Base-by-base conservation (phyloP, 2,888 invertebrate species). In the Apodemia mormo region DNA sequence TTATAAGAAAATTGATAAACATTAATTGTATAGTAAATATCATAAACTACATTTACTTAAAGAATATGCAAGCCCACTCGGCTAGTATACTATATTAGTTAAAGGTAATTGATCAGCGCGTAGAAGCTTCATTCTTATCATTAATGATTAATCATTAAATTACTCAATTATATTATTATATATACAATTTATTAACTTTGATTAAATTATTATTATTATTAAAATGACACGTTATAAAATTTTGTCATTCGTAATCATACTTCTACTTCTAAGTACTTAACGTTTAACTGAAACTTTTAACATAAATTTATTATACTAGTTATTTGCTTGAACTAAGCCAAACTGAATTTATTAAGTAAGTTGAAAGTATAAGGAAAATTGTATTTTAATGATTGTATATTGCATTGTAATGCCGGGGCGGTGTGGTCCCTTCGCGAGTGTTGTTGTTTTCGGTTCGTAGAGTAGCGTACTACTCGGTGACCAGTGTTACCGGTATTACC, bases 51-150 rank as follows among this genome's bases (percentile, higher is more conserved):
- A 85, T 75, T 87, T 83, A 88, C 81, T 78, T 86, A 87, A 88
- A 85, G 79, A 85, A 84, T 85, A 85, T 87, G 86, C 89, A 84
- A 88, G 90, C 89, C 89, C 84, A 81, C 83, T 86, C 83, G 93
- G 91, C 91, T 87, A 94, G 94, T 94, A 94, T 94, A 94, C 94
- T 94, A 94, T 87, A 94, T 94, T 95, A 95, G 94, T 94, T 94
- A 94, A 94, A 94, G 93, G 92, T 94, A 94, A 94, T 92, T 94
- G 94, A 93, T 90, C 94, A 93, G 89, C 92, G 89, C 90, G 93
- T 94, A 93, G 87, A 89, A 90, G 94, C 94, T 94, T 94, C 93
- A 94, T 94, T 92, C 89, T 92, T 93, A 94, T 93, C 91, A 93
- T 93, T 93, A 93, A 89, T 85, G 88, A 92, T 92, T 93, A 94